Evolutionary conservation across 1,140 invertebrate species (phyloP), one percentile per base, ranked within the genome.

Genomic region (Drosophila mojavensis): DNA sequence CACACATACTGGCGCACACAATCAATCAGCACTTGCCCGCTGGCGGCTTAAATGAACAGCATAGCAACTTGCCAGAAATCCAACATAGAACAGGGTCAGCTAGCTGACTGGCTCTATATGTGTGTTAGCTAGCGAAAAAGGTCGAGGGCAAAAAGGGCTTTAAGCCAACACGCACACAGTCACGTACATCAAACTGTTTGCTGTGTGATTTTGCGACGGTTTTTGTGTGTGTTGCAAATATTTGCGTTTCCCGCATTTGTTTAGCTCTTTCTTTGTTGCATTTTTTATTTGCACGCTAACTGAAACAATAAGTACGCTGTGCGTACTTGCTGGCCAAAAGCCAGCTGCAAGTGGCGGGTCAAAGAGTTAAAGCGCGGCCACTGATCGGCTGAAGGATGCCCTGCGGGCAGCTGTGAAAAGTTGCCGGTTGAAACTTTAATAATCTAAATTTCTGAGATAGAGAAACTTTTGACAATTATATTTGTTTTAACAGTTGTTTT

Each of bases 71-170:
- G 64, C 64, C 56, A 26, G 68, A 73, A 67, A 17, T 55, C 43
- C 30, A 61, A 33, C 41, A 67, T 30, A 74, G 28, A 26, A 68
- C 39, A 26, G 62, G 50, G 61, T 65, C 41, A 62, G 54, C 30
- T 51, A 24, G 48, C 61, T 4, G 69, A 24, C 58, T 59, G 20
- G 64, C 59, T 33, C 5, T 30, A 30, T 30, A 30, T 24, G 28
- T 30, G 5, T 30, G 33, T 9, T 33, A 33, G 33, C 33, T 39
- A 13, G 36, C 3, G 36, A 67, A 75, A 56, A 81, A 90, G 86
- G 86, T 81, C 78, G 85, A 79, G 72, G 70, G 85, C 59, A 70
- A 89, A 39, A 15, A 81, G 62, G 60, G 79, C 65, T 78, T 56
- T 71, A 39, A 73, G 64, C 58, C n/a, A 15, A 20, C n/a, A 30